Conservation (phyloP, 1,140 invertebrate genomes). For the Pseudomyrmex dendroicus region DNA sequence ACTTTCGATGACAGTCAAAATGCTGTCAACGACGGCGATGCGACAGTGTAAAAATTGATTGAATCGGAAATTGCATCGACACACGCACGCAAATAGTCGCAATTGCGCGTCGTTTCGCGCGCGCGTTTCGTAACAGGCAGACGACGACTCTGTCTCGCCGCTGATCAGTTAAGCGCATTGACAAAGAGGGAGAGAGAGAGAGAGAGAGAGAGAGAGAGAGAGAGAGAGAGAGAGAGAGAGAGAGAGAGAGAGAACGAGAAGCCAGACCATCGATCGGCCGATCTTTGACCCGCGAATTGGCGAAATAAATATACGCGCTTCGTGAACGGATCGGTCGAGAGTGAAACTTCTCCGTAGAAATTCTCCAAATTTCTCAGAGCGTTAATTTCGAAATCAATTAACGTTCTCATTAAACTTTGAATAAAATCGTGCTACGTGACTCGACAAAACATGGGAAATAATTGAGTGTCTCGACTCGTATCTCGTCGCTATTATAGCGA, state of each 20-base stretch:
- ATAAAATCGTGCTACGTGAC: neutral
- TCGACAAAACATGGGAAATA: constrained; percentile 14
- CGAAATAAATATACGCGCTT: constrained; percentile 11
- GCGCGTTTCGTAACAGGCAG: neutral
- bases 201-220: neutral
- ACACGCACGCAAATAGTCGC: neutral
- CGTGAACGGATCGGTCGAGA: neutral
- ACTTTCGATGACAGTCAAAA: neutral
- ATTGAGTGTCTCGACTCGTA: neutral
- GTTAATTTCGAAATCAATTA: neutral
- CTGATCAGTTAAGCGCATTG: constrained; percentile 44
- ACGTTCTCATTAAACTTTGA: neutral
- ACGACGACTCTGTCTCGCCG: constrained; percentile 13
- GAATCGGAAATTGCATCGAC: neutral
- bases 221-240: no score
- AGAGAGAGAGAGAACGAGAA: constrained; percentile 31
- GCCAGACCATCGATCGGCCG: constrained; percentile 38
- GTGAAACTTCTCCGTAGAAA: constrained; percentile 9
- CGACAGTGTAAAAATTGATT: neutral
- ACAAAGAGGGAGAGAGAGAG: constrained; percentile 4
- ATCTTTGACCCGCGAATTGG: constrained; percentile 59
- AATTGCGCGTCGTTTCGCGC: neutral
- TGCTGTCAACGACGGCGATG: neutral
- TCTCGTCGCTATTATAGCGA: neutral
- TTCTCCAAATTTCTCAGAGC: no score